Evolutionary conservation across 2,888 invertebrate genomes (phyloP).

Genomic region (Macropis europaea): DNA sequence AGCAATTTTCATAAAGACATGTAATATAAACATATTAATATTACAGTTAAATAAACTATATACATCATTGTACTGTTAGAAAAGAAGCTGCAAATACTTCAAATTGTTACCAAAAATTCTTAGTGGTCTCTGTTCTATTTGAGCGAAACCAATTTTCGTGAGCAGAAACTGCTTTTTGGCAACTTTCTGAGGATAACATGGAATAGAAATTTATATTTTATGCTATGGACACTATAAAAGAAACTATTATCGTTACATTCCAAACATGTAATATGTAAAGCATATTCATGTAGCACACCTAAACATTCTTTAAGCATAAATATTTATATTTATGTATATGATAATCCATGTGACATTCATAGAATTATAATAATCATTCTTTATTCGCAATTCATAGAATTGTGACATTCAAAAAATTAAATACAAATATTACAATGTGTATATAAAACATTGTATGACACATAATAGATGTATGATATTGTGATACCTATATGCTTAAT

Average conservation of each 20-base stretch:
- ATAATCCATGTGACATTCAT: neutral
- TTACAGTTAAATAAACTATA: constrained; percentile 8
- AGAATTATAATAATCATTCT: neutral
- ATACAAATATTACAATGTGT: neutral
- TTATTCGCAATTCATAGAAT: neutral
- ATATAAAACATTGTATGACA: neutral
- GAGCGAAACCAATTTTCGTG: constrained; percentile 3
- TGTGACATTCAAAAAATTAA: neutral
- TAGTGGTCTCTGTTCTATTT: constrained; percentile 2
- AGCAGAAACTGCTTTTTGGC: neutral
- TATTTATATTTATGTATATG: constrained; percentile 16
- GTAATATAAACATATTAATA: constrained; percentile 29
- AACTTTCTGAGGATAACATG: neutral
- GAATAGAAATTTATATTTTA: constrained; percentile 20
- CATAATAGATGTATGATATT: neutral
- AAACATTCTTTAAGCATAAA: constrained; percentile 1
- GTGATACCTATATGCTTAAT: too few species aligned
- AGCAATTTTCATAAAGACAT: constrained; percentile 21
- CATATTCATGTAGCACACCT: neutral
- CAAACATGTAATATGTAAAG: constrained; percentile 16
- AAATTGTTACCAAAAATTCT: constrained; percentile 21
- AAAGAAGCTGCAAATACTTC: neutral
- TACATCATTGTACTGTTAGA: constrained; percentile 21
- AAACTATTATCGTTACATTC: constrained; percentile 31
- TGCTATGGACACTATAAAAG: constrained; percentile 6